A percentile compares a stretch with the other conserved stretches of the same genome.
Conservation (phyloP, 2,888 invertebrate species). For the Drosophila planitibia region DNA sequence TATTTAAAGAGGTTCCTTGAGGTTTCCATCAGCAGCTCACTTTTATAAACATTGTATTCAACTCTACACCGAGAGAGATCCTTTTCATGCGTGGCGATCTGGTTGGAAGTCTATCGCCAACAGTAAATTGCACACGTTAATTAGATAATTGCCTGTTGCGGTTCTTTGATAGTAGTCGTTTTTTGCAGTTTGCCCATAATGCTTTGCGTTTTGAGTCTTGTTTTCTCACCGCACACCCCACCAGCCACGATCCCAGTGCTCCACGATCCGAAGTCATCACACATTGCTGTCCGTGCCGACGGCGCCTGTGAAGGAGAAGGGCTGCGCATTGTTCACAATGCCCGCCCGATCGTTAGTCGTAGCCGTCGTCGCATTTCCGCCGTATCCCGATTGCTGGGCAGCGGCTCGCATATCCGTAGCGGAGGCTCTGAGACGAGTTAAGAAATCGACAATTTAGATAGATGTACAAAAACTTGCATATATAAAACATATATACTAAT, state of each 20-base stretch:
- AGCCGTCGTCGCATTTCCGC: conserved; percentile 73
- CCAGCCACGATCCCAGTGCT: conserved; percentile 34
- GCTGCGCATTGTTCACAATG: conserved; percentile 93
- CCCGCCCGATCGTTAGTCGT: conserved; percentile 89
- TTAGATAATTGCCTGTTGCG: conserved; percentile 33
- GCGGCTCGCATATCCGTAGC: conserved; percentile 92
- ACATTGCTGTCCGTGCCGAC: conserved; percentile 89
- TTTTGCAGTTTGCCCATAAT: conserved; percentile 58
- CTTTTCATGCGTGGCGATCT: conserved; percentile 22
- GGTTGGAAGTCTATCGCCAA: conserved; percentile 27
- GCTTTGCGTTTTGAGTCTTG: conserved; percentile 72
- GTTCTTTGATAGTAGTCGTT: conserved; percentile 31
- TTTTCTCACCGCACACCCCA: conserved; percentile 76
- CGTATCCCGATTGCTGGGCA: conserved; percentile 79
- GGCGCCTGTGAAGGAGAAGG: conserved; percentile 90
- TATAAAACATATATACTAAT: background rate
- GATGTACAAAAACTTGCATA: background rate
- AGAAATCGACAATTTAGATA: conserved; percentile 14
- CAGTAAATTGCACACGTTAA: conserved; percentile 67
- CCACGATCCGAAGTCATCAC: conserved; percentile 85
- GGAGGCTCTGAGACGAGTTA: conserved; percentile 88
- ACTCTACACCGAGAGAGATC: conserved; percentile 51
- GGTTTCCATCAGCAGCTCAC: conserved; percentile 30
- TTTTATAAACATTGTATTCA: conserved; percentile 34
- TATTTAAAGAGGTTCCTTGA: conserved; percentile 45